Evolutionary conservation across 2,888 invertebrate species (phyloP), one percentile per base, ranked within the genome.

Genomic region (Agelastica alni): DNA sequence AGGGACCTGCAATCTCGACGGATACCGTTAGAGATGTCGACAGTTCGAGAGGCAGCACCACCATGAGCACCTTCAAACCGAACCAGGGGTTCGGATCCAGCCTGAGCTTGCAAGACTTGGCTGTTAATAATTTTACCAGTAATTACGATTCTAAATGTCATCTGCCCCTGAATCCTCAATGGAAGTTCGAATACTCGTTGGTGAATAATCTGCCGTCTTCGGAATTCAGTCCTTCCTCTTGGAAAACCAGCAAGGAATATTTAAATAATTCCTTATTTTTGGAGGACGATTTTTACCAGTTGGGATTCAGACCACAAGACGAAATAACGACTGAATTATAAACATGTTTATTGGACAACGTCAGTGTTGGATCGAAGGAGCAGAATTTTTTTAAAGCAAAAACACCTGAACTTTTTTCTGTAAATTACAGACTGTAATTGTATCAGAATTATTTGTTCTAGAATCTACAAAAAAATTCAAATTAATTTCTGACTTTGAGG

Each of bases 281-380:
- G 53, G 91, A 89, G 69, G 89, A 91, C 69, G 91, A 91, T 76
- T 88, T 90, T 71, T 87, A 88, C 67, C 88, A 89, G 72, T 83
- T 92, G 75, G 90, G 91, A 53, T 89, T 90, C 75, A 82, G 92
- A 69, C 92, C 92, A 42, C 92, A 92, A 78, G 92, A 92, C 77
- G 91, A 92, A 79, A 88, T 91, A 66, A 91, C 91, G 69, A 91
- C 91, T 69, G 91, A 91, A 81, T 83, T 91, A 76, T 91, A 34
- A 36, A 28, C 18, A 22, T 39, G 17, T 30, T 45, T 12, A 16
- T 41, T 49, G 47, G 47, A 26, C 17, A 28, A 6, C 30, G 14
- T 6, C 12, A 31, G 30, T 4, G 10, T 2, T 26, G n/a, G n/a
- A n/a, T n/a, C n/a, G n/a, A n/a, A n/a, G n/a, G n/a, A n/a, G n/a